Evolutionary conservation across 2,113 vertebrate species (phyloP).

Genomic region (Neodon shergylaensis): DNA sequence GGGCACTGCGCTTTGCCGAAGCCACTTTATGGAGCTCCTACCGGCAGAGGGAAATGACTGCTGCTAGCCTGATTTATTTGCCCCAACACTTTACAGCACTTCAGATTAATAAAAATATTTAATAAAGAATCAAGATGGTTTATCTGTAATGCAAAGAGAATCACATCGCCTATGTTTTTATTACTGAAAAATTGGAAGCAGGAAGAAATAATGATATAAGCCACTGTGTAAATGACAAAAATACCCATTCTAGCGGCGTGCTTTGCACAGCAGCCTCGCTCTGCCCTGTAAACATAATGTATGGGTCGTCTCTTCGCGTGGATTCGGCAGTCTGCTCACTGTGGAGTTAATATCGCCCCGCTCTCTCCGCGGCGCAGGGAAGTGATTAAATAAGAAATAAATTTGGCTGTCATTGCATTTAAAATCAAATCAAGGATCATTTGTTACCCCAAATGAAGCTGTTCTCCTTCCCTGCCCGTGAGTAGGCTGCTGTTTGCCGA

Average conservation of each 20-base stretch:
- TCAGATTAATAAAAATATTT: slow-evolving; percentile 86
- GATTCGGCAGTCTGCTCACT: slow-evolving; percentile 74
- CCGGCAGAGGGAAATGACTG: slow-evolving; percentile 66
- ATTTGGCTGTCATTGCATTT: slow-evolving; percentile 87
- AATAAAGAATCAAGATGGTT: slow-evolving; percentile 86
- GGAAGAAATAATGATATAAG: slow-evolving; percentile 82
- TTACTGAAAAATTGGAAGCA: slow-evolving; percentile 83
- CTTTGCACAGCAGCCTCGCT: slow-evolving; percentile 64
- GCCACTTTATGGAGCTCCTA: slow-evolving; percentile 73
- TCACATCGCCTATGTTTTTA: slow-evolving; percentile 84
- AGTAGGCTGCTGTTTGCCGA: slow-evolving; percentile 85
- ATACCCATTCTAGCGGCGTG: slow-evolving; percentile 73
- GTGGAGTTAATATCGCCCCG: slow-evolving; percentile 76
- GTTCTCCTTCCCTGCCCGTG: slow-evolving; percentile 82
- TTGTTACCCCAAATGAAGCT: slow-evolving; percentile 87
- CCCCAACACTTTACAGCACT: slow-evolving; percentile 76
- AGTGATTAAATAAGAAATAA: slow-evolving; percentile 88
- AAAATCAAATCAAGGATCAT: slow-evolving; percentile 89
- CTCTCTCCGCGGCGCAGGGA: slow-evolving; percentile 81
- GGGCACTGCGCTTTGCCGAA: slow-evolving; percentile 40
- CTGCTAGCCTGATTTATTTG: slow-evolving; percentile 77
- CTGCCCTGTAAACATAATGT: slow-evolving; percentile 85
- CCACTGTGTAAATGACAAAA: slow-evolving; percentile 84
- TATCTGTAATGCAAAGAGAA: slow-evolving; percentile 84
- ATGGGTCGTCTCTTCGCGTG: slow-evolving; percentile 72